Conservation (phyloP, 1,140 invertebrate genomes). For the Oncopeltus fasciatus region DNA sequence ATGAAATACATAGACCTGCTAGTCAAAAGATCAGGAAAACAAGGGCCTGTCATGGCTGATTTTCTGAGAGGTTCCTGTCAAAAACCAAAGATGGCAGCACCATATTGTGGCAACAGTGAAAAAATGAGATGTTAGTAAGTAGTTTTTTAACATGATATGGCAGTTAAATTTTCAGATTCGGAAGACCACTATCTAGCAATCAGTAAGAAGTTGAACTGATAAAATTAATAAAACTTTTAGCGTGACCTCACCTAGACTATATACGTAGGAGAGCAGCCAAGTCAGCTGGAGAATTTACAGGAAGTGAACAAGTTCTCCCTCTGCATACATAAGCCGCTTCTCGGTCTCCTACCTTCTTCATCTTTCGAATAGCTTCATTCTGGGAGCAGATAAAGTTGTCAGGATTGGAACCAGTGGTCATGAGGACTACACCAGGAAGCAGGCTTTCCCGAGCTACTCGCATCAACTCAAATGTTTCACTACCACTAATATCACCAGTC, state of each 20-base stretch:
- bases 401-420: slow-evolving; percentile 44
- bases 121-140: too few species aligned
- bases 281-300: slow-evolving; percentile 52
- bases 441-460: slow-evolving; percentile 46
- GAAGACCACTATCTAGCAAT: too few species aligned
- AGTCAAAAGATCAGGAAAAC: too few species aligned
- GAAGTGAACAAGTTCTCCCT: slow-evolving; percentile 60
- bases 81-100: too few species aligned
- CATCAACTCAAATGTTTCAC: slow-evolving; percentile 50
- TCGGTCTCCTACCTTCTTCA: slow-evolving; percentile 31
- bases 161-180: background rate
- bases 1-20: too few species aligned
- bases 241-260: too few species aligned
- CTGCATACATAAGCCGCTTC: slow-evolving; percentile 70
- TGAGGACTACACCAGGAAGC: slow-evolving; percentile 53
- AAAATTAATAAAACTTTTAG: too few species aligned
- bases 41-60: too few species aligned
- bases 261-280: slow-evolving; percentile 40
- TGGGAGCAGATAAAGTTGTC: slow-evolving; percentile 29
- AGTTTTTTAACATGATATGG: background rate
- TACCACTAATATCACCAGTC: slow-evolving; percentile 44
- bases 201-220: too few species aligned
- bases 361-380: slow-evolving; percentile 13
- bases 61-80: too few species aligned
- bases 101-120: too few species aligned